Conservation (phyloP, 2,888 invertebrate species). For the Acrobasis suavella region DNA sequence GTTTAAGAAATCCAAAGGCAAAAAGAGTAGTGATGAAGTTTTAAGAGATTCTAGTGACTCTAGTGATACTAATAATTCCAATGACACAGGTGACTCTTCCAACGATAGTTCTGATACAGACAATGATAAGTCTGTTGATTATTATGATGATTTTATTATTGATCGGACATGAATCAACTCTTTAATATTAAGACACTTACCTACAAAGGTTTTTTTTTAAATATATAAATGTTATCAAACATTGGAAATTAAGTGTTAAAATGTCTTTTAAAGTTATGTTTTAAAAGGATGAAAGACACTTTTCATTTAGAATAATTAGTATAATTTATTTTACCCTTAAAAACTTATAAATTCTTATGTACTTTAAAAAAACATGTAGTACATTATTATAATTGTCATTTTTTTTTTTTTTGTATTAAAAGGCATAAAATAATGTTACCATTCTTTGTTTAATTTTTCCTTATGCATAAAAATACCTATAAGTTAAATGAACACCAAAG, state of each 20-base stretch:
- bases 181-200: too few relatives aligned
- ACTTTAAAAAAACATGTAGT: neutral
- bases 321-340: too few relatives aligned
- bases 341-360: neutral
- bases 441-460: neutral
- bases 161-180: neutral
- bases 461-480: too few relatives aligned
- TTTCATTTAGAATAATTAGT: too few relatives aligned
- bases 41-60: neutral
- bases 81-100: neutral
- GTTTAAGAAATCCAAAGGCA: slow-evolving; percentile 32
- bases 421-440: neutral
- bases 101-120: neutral
- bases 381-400: neutral
- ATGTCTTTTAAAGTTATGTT: too few relatives aligned
- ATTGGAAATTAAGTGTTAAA: too few relatives aligned
- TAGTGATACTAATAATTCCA: neutral
- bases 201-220: too few relatives aligned
- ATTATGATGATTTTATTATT: neutral
- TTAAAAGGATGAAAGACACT: too few relatives aligned
- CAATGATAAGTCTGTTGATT: neutral
- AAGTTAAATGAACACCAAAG: too few relatives aligned
- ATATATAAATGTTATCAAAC: too few relatives aligned
- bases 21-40: neutral
- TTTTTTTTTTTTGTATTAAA: neutral